Evolutionary conservation across 2,888 invertebrate genomes (phyloP).

Genomic region (Conus canariensis): DNA sequence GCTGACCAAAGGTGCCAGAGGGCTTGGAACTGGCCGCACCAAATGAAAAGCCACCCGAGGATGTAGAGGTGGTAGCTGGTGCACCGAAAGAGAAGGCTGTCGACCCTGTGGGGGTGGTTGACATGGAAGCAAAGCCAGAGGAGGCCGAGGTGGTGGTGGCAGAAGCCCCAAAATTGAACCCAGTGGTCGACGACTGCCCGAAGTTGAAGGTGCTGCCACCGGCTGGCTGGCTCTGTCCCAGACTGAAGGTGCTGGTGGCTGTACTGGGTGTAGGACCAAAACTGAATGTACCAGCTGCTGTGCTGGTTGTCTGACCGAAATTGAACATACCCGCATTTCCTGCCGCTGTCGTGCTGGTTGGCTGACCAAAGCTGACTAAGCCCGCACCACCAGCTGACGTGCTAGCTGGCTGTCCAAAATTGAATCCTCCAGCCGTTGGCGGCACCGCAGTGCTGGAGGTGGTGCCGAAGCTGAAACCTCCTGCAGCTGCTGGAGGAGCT

Average conservation of each 20-base stretch:
- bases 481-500: background rate
- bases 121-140: background rate
- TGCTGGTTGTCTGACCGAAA: background rate
- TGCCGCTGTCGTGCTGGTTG: background rate
- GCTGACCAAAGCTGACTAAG: conserved; percentile 1
- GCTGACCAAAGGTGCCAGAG: background rate
- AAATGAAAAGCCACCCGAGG: background rate
- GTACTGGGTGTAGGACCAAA: background rate
- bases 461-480: conserved; percentile 14
- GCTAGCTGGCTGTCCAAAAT: background rate
- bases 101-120: background rate
- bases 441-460: background rate
- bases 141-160: background rate
- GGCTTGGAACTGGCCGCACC: background rate
- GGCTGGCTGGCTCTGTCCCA: conserved; percentile 16
- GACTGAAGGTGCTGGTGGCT: background rate
- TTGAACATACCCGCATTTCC: background rate
- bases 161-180: conserved; percentile 6
- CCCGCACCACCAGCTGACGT: background rate
- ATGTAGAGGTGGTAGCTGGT: background rate
- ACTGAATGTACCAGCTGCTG: background rate
- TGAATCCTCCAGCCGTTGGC: background rate
- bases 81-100: conserved; percentile 10
- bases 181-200: background rate
- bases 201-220: background rate